Base-by-base conservation (phyloP, 30 jellyfish, hydroid and myxozoan genomes). In the Hydractinia symbiolongicarpus region DNA sequence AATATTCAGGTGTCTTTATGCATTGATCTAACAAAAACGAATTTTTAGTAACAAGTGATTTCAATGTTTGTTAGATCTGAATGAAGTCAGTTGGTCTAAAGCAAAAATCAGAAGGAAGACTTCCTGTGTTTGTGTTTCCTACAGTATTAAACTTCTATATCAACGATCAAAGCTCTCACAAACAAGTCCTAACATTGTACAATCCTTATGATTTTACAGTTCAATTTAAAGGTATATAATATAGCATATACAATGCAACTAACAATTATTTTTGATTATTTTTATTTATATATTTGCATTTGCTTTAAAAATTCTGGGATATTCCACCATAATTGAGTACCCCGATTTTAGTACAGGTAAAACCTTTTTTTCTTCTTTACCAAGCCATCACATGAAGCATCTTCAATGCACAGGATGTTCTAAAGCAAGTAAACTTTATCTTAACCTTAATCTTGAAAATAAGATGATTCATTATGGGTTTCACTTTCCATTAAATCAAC, bases 51-150 rank as follows among this genome's bases (percentile, higher is more conserved):
- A 30, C 44, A 30, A 30, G 44, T 30, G 44, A 30, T 30, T 30
- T 30, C 44, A 30, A 30, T 30, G 44, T 30, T 30, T 30, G 19
- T 7, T 64, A 64, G 74, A 51, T 44, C 74, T 64, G 74, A 64
- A 64, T 64, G 74, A 64, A 64, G 74, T 51, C 19, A 64, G 74
- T 51, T 64, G 40, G 74, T 64, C 40, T 6, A n/a, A 64, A 64
- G 4, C 74, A 64, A 64, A 44, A 64, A n/a, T n/a, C 40, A 64
- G 96, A 83, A 16, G 96, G 96, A 54, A 89, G 68, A 83, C 72
- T 89, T 62, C 96, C 96, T 53, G 96, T 89, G 40, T 89, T 89
- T 81, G 95, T 89, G 9, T 89, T 89, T 55, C 96, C 96, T 54
- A 67, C 87, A 52, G 70, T 77, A 13, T 80, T 89, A 82, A 83